Conservation (phyloP, 64 coral and sea anemone species). For the Dendronephthya gigantea region DNA sequence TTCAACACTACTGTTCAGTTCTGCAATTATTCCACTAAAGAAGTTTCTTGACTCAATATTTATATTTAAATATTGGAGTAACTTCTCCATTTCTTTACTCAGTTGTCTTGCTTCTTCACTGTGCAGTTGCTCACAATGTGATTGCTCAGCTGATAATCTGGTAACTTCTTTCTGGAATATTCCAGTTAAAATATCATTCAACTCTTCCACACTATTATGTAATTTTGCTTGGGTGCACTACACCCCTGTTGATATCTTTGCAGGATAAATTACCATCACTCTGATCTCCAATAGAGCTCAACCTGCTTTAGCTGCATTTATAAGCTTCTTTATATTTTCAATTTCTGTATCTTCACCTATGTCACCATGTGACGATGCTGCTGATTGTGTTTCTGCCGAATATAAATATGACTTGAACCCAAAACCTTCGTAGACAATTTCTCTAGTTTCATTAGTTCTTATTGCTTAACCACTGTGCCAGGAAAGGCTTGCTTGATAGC, state of each 20-base stretch:
- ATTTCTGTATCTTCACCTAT: background rate
- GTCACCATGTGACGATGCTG: background rate
- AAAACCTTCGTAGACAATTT: background rate
- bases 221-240: background rate
- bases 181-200: background rate
- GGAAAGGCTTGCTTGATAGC: background rate
- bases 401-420: background rate
- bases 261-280: background rate
- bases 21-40: background rate
- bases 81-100: background rate
- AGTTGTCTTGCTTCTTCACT: background rate
- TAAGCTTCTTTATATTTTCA: background rate
- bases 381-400: background rate
- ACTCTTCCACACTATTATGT: background rate
- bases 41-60: background rate
- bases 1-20: background rate
- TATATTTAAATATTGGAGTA: background rate
- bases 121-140: background rate
- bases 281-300: background rate
- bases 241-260: background rate
- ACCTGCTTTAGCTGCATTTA: background rate
- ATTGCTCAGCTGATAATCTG: background rate
- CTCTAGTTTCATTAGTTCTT: background rate
- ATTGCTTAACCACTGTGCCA: background rate
- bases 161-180: background rate